A percentile compares a stretch with the other conserved stretches of the same genome.
Conservation (phyloP, 2,797 vertebrate species). For the Epinephelus awoara region DNA sequence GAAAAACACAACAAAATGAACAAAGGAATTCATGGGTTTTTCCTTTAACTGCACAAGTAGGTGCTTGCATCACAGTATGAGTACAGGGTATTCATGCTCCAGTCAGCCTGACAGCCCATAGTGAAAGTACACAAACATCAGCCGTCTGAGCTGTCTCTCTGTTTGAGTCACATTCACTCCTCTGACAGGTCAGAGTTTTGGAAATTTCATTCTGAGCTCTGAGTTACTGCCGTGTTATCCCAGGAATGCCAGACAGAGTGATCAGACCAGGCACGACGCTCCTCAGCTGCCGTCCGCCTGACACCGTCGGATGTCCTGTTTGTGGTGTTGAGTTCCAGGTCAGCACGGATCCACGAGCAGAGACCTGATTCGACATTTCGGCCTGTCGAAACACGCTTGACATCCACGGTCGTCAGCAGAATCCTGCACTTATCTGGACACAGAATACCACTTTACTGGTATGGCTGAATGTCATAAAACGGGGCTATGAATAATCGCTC, state of each 20-base stretch:
- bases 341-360: conserved; percentile 56
- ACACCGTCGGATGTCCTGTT: conserved; percentile 77
- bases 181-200: conserved; percentile 64
- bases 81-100: neutral
- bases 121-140: conserved; percentile 60
- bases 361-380: conserved; percentile 62
- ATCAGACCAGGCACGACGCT: conserved; percentile 47
- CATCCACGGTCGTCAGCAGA: conserved; percentile 68
- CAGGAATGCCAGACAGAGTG: conserved; percentile 69
- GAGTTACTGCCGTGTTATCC: conserved; percentile 62
- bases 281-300: conserved; percentile 66
- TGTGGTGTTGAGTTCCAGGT: conserved; percentile 77
- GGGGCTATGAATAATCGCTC: conserved; percentile 20
- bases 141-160: conserved; percentile 39
- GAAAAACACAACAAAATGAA: conserved; percentile 11
- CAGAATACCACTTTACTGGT: conserved; percentile 34
- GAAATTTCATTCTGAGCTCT: conserved; percentile 47
- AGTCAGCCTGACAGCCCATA: conserved; percentile 31
- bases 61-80: neutral
- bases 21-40: conserved; percentile 1
- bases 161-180: conserved; percentile 30
- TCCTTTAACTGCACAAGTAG: neutral
- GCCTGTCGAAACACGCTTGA: conserved; percentile 53
- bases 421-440: conserved; percentile 49
- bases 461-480: conserved; percentile 7